phyloP scores from a whole-genome alignment of 2,888 invertebrate genomes.

The Stenodema calcarata region DNA sequence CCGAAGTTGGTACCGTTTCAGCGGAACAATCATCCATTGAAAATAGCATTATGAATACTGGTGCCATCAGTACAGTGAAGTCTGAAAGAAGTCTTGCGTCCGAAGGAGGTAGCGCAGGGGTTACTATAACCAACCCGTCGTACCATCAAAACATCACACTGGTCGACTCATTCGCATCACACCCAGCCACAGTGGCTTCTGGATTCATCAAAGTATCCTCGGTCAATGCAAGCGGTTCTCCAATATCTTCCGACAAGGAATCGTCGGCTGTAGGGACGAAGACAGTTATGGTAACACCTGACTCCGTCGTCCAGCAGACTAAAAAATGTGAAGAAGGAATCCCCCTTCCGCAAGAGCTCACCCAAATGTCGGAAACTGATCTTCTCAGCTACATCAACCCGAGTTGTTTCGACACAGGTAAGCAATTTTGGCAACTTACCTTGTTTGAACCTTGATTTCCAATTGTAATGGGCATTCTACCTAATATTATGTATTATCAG shows the following conservation, averaged over 20 bases:
- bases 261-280: not conserved
- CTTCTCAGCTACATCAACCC: constrained; percentile 88
- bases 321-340: constrained; percentile 66
- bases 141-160: not conserved
- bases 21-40: not conserved
- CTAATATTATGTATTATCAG: too few species aligned
- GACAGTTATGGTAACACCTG: not conserved
- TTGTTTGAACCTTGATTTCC: not conserved
- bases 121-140: not conserved
- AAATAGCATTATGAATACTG: not conserved
- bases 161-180: not conserved
- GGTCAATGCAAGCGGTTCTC: not conserved
- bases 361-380: constrained; percentile 84
- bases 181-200: not conserved
- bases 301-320: not conserved
- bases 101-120: not conserved
- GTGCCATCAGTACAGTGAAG: not conserved
- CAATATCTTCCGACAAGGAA: not conserved
- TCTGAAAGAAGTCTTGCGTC: not conserved
- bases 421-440: constrained; percentile 15
- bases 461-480: not conserved
- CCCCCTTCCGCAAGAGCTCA: constrained; percentile 73
- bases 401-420: constrained; percentile 78
- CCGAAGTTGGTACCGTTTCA: not conserved
- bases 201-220: constrained; percentile 1